Conservation (phyloP, 2,797 vertebrate genomes). For the Ataeniobius toweri region DNA sequence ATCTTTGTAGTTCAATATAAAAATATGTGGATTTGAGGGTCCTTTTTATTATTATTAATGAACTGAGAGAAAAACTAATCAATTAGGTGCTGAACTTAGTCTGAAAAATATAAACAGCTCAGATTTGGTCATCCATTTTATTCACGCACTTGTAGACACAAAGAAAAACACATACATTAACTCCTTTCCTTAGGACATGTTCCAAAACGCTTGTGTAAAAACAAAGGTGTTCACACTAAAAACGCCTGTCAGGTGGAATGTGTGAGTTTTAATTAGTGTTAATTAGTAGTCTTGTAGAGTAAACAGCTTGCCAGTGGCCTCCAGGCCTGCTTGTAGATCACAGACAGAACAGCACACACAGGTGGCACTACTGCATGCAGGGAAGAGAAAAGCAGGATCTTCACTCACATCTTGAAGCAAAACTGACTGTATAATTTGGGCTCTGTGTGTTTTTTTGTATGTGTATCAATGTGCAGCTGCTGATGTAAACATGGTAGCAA, state of each 20-base stretch:
- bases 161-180: slow-evolving; percentile 13
- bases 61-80: slow-evolving; percentile 48
- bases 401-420: slow-evolving; percentile 46
- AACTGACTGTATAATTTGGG: slow-evolving; percentile 46
- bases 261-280: slow-evolving; percentile 72
- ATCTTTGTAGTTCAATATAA: not conserved
- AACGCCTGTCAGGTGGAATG: slow-evolving; percentile 56
- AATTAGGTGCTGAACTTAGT: slow-evolving; percentile 53
- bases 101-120: slow-evolving; percentile 48
- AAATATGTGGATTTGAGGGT: not conserved
- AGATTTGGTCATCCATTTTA: slow-evolving; percentile 48
- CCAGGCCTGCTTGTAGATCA: slow-evolving; percentile 49
- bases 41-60: slow-evolving; percentile 48
- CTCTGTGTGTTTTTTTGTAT: slow-evolving; percentile 35
- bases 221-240: slow-evolving; percentile 42
- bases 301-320: slow-evolving; percentile 62
- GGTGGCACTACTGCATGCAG: slow-evolving; percentile 46
- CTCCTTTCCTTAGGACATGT: slow-evolving; percentile 10
- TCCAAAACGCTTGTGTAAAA: slow-evolving; percentile 28
- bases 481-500: slow-evolving; percentile 62
- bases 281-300: slow-evolving; percentile 65
- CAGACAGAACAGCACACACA: slow-evolving; percentile 52
- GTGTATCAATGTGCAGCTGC: slow-evolving; percentile 59
- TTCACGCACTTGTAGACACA: slow-evolving; percentile 26
- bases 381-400: slow-evolving; percentile 13